Base-by-base conservation (phyloP, 2,888 invertebrate genomes). In the Eustalomyia histrio region DNA sequence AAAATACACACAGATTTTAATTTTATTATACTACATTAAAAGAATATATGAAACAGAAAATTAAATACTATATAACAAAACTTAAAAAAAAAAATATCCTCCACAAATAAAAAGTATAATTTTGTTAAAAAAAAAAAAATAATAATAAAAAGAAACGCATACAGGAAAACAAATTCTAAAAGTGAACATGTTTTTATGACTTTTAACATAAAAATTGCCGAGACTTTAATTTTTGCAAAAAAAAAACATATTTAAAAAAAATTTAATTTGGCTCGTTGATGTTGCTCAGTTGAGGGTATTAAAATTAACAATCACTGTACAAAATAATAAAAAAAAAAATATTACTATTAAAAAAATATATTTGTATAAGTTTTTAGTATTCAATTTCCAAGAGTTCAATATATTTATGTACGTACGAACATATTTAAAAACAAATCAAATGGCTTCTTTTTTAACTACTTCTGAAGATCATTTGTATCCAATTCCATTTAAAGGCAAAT, bases 131-230 rank as follows among this genome's bases (percentile, higher is more conserved):
- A 52, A 50, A 50, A 63, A 21, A 52, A 61, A 63, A 76, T n/a
- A 69, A 78, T 71, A 58, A 76, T 35, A 71, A 58, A 2, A 67
- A 57, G 50, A 60, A 24, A 64, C 24, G 50, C 55, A 61, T 52
- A 57, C 33, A 17, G 39, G 10, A 57, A 52, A 53, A 47, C 55
- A 35, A 73, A 72, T 73, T 72, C 53, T 53, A 69, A 74, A 75
- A 67, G 17, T 65, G 74, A 29, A 57, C 50, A 78, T 63, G 33
- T 52, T 78, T 81, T 81, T 81, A 81, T 61, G 78, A 81, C 52
- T 78, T 67, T 58, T 18, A 57, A 50, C 78, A 81, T 78, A 67
- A 81, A 76, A 81, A 58, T 78, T 75, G 71, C 71, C 71, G 50
- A 78, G 68, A 57, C 9, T 60, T 58, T 47, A 16, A 14, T 5